phyloP scores from a whole-genome alignment of 2,888 invertebrate genomes.

The Tenodera sinensis region DNA sequence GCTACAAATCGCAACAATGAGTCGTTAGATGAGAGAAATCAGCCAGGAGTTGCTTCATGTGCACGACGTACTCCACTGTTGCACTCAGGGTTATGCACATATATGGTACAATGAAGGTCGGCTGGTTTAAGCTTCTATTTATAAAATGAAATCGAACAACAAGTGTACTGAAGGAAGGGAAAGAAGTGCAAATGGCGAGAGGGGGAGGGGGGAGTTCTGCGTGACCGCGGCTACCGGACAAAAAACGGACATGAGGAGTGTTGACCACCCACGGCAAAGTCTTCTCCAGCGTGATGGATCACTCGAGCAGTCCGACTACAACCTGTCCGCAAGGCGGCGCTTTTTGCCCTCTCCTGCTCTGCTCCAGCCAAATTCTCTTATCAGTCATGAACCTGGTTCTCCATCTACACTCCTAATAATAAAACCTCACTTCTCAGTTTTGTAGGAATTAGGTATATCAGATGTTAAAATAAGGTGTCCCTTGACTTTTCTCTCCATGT shows the following conservation, averaged over 20 bases:
- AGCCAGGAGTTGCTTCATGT: too few relatives aligned
- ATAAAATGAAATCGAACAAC: conserved; percentile 9
- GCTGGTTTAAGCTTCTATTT: not conserved
- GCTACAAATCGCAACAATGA: too few relatives aligned
- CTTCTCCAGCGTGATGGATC: not conserved
- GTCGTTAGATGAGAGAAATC: too few relatives aligned
- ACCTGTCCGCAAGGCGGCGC: not conserved
- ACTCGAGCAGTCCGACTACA: not conserved
- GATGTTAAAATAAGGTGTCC: too few relatives aligned
- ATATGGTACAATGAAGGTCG: not conserved
- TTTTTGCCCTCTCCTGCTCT: not conserved
- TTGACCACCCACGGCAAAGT: not conserved
- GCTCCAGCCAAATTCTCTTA: not conserved
- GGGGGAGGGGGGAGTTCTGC: not conserved
- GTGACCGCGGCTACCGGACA: not conserved
- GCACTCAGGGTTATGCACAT: not conserved
- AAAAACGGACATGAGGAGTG: not conserved
- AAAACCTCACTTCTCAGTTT: too few relatives aligned
- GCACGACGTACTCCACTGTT: not conserved
- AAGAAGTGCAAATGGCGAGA: not conserved
- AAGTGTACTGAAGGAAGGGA: not conserved
- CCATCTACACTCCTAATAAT: not conserved
- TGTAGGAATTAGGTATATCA: too few relatives aligned
- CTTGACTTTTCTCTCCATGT: too few relatives aligned
- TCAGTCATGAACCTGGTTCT: not conserved